A percentile compares a stretch with the other conserved stretches of the same genome.
Conservation (phyloP, 2,113 vertebrate species). For the Otolemur garnettii region DNA sequence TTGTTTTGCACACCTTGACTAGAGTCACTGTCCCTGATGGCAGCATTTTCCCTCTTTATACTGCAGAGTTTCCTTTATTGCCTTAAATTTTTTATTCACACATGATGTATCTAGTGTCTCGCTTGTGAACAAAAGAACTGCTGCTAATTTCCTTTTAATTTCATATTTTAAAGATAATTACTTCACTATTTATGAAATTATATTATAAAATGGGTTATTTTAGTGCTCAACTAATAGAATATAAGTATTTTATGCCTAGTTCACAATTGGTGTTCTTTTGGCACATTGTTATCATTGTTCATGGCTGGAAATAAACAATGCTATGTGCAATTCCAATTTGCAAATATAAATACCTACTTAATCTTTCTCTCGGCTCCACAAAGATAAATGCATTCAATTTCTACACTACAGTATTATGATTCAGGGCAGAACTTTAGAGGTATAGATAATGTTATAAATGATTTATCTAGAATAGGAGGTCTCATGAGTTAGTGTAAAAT, state of each 20-base stretch:
- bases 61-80: background rate
- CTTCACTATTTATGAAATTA: background rate
- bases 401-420: background rate
- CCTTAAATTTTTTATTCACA: background rate
- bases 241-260: background rate
- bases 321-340: background rate
- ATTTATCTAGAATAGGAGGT: background rate
- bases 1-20: background rate
- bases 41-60: background rate
- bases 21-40: background rate
- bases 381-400: background rate
- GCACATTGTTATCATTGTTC: background rate
- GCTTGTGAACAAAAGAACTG: background rate
- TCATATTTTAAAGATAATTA: slow-evolving; percentile 24
- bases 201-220: background rate
- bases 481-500: background rate
- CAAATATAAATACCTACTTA: slow-evolving; percentile 9
- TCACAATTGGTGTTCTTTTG: background rate
- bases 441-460: background rate
- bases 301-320: background rate
- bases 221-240: background rate
- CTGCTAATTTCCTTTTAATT: slow-evolving; percentile 27
- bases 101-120: background rate
- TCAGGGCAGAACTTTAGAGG: background rate
- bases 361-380: slow-evolving; percentile 6